Percentiles rank a stretch among this genome's conserved stretches.
Evolutionary conservation across 2,888 invertebrate genomes (phyloP).

Genomic region (Monopis laevigella): DNA sequence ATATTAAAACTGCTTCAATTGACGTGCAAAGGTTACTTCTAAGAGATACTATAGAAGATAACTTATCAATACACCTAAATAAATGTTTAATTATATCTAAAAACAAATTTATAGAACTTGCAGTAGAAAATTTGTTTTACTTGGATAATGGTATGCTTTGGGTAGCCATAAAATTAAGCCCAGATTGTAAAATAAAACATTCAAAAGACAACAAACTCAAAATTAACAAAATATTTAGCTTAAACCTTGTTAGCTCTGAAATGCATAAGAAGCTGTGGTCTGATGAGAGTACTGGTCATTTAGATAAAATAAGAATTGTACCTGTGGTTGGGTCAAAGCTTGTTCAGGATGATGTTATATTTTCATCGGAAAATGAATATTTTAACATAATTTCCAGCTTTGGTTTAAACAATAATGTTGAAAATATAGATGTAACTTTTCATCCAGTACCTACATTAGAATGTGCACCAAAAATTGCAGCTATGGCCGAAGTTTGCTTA

Average conservation of each 20-base stretch:
- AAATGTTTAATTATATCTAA: conserved; percentile 50
- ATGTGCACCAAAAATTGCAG: conserved; percentile 49
- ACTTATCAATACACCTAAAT: conserved; percentile 33
- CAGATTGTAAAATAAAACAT: conserved; percentile 32
- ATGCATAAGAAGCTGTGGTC: conserved; percentile 47
- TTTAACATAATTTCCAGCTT: conserved; percentile 38
- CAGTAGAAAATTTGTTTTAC: conserved; percentile 55
- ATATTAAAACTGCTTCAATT: conserved; percentile 35
- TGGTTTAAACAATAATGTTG: conserved; percentile 27
- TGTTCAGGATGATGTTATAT: conserved; percentile 32
- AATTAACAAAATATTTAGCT: conserved; percentile 31
- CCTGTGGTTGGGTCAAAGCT: conserved; percentile 42
- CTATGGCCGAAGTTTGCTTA: conserved; percentile 43
- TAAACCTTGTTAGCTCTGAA: conserved; percentile 42
- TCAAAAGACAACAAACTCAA: conserved; percentile 24
- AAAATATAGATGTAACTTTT: conserved; percentile 36
- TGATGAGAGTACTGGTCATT: conserved; percentile 24
- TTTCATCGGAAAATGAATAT: conserved; percentile 43
- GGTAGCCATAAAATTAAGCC: conserved; percentile 42
- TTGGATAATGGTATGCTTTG: conserved; percentile 52
- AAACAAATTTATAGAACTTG: conserved; percentile 45
- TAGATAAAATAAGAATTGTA: conserved; percentile 41
- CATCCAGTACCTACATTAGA: conserved; percentile 45
- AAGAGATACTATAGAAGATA: conserved; percentile 33
- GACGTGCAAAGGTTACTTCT: conserved; percentile 30